These are phyloP conservation scores for Ctenomys sociabilis DNA, from an alignment of 2,113 vertebrate genomes.

Conservation along the genomic window DNA sequence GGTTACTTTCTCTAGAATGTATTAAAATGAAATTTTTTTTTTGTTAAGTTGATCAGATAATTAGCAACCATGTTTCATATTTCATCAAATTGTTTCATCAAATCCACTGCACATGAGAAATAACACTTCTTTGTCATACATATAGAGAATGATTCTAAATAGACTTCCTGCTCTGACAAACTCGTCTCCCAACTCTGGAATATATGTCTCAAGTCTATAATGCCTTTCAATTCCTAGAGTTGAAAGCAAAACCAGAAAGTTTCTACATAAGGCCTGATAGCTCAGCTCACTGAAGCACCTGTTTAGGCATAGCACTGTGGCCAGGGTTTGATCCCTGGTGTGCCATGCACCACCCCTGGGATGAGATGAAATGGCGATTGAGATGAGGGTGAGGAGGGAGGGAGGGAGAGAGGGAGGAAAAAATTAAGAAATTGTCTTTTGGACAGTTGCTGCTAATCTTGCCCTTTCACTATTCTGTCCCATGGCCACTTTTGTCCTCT, in stretches of 20 bases:
- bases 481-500: not conserved
- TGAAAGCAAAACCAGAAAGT: not conserved
- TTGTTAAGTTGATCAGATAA: not conserved
- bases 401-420: fast-evolving
- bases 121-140: not conserved
- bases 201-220: not conserved
- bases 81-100: not conserved
- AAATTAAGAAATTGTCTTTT: too few species aligned
- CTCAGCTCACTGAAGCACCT: too few species aligned
- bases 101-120: not conserved
- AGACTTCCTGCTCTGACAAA: not conserved
- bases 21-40: not conserved
- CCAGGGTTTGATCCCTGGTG: too few species aligned
- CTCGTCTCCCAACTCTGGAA: too few species aligned
- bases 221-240: not conserved
- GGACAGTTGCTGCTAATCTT: not conserved
- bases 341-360: too few species aligned
- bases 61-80: not conserved
- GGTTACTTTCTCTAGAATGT: not conserved
- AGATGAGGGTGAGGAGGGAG: too few species aligned
- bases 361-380: too few species aligned
- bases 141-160: not conserved
- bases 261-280: not conserved
- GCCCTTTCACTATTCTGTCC: not conserved
- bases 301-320: too few species aligned